A percentile compares a stretch with the other conserved stretches of the same genome.
Conservation (phyloP, 2,888 invertebrate genomes). For the Pristionchus maxplancki region DNA sequence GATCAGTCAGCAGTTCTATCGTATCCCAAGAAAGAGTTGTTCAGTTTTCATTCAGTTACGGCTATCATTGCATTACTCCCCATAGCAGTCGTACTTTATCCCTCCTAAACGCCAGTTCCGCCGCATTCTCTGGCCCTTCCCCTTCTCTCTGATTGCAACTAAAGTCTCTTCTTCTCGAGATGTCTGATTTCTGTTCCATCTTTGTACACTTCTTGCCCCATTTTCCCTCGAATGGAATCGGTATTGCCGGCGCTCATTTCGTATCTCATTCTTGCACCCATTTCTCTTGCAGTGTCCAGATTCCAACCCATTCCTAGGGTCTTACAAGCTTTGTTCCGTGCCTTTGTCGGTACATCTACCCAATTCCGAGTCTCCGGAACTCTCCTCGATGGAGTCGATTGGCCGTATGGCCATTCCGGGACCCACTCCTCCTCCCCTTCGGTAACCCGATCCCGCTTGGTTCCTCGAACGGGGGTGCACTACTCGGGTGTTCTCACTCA, state of each 20-base stretch:
- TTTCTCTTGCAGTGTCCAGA: background rate
- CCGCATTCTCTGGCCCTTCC: background rate
- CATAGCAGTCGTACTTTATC: background rate
- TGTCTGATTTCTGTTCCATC: background rate
- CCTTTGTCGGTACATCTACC: conserved; percentile 20
- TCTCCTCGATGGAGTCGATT: background rate
- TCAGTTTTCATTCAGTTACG: no score
- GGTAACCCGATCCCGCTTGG: conserved; percentile 30
- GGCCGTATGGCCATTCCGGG: conserved; percentile 41
- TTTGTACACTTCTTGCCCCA: background rate
- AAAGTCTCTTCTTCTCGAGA: background rate
- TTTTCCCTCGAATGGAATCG: background rate
- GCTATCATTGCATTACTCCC: background rate
- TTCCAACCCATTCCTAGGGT: conserved; percentile 28
- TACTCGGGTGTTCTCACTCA: conserved; percentile 9
- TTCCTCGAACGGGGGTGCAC: background rate
- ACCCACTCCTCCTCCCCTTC: background rate
- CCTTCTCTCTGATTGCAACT: background rate
- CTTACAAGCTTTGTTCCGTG: conserved; percentile 14
- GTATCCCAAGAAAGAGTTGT: background rate
- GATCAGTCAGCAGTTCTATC: background rate
- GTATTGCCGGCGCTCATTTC: background rate
- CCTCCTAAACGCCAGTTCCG: background rate
- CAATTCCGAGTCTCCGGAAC: background rate
- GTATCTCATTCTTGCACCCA: background rate